Evolutionary conservation across 64 coral and sea anemone species (phyloP), one percentile per base, ranked within the genome.

Genomic region (Anthopleura sola): DNA sequence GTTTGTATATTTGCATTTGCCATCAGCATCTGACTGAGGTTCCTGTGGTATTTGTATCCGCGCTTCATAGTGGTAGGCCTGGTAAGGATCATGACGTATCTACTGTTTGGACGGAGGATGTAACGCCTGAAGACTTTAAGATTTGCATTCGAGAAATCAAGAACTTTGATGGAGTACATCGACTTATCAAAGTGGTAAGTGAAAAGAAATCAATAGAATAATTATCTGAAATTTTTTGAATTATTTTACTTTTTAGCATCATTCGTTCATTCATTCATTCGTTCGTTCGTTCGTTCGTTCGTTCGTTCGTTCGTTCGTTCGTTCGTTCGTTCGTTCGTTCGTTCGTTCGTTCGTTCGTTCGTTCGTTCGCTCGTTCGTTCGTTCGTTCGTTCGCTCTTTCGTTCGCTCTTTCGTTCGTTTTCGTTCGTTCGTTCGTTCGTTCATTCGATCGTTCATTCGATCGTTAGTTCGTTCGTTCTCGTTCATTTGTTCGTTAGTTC

Each of bases 101-200:
- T 3, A 89, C 55, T 26, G 87, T 93, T 17, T 93, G 88, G 91
- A 55, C 91, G 0, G 91, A 93, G 49, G 87, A 93, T 28, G 83
- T 93, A 5, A 82, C 75, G 16, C 11, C n/a, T 1, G 37, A 79
- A 32, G 49, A 76, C 14, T 93, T 89, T 76, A 89, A 81, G 56
- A 53, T 88, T 32, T 93, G 91, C 37, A 51, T 93, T 44, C 83
- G 91, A n/a, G 91, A 93, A 34, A 40, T 93, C 15, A 93, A 89
- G 53, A 93, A 89, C 83, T 93, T 89, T 85, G 91, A 93, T 32
- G 91, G 91, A 0, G 40, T 82, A 57, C 91, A 93, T 88, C 83
- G 37, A 23, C 5, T 75, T 47, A 3, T 93, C 24, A 62, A 80
- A 75, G 91, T 93, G 46, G 91, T 93, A 39, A 82, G 87, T 86